A percentile compares a stretch with the other conserved stretches of the same genome.
Evolutionary conservation across 2,113 vertebrate species (phyloP).

Genomic region (Lycocorax pyrrhopterus): DNA sequence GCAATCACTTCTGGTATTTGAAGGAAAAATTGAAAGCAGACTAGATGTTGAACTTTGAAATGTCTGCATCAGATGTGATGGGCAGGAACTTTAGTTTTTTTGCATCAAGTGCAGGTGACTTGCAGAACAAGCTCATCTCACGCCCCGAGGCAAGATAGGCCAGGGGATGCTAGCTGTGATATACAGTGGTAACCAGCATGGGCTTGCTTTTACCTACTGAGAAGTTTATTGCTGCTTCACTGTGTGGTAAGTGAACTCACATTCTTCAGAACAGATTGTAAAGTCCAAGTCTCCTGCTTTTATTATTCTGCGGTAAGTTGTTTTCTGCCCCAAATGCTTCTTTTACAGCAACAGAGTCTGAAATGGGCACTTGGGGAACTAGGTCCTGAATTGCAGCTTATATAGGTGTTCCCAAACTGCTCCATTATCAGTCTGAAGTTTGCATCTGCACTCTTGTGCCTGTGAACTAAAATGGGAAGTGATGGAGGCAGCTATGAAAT

Average conservation of each 20-base stretch:
- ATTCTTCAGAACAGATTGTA: background rate
- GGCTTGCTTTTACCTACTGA: conserved; percentile 11
- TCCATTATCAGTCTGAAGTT: background rate
- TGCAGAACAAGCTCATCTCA: background rate
- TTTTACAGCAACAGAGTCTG: background rate
- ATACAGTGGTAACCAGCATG: background rate
- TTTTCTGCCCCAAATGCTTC: background rate
- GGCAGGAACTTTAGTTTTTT: background rate
- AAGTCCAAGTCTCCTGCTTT: background rate
- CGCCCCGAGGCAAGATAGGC: background rate
- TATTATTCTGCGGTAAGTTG: background rate
- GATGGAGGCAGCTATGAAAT: background rate
- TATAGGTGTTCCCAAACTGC: background rate
- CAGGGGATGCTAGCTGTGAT: background rate
- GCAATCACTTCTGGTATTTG: conserved; percentile 57
- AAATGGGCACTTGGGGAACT: background rate
- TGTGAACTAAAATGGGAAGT: background rate
- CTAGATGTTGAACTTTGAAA: conserved; percentile 40
- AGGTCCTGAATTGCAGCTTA: background rate
- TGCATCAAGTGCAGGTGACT: background rate
- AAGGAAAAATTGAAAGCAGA: conserved; percentile 56
- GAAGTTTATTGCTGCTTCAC: conserved; percentile 8
- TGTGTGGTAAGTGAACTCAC: background rate
- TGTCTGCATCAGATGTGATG: background rate
- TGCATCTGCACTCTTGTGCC: background rate